Base-by-base conservation (phyloP, 2,113 vertebrate species). In the Poecilia latipinna region DNA sequence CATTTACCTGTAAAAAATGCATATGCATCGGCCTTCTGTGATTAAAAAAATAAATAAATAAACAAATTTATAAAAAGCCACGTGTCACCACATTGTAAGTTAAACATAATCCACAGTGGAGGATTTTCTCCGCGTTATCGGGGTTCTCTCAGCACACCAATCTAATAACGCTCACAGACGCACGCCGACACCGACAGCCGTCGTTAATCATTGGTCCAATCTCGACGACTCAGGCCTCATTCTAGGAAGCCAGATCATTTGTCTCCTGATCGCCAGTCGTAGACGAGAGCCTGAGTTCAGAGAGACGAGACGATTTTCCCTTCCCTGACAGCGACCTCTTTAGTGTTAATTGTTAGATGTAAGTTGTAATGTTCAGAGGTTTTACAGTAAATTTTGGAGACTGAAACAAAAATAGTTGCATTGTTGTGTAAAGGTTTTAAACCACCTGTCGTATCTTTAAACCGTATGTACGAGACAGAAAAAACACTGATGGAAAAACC, bases 231-330 rank as follows among this genome's bases (percentile, higher is more conserved):
- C 75, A 31, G 44, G 13, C 54, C 48, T 67, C 0, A 2, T 0
- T 3, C 35, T 78, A 28, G 17, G n/a, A 35, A 68, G 51, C 12
- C 0, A 62, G 26, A 80, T 73, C 64, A 69, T 82, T 67, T 64
- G 29, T 84, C 70, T 68, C 77, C 65, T 77, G 79, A 63, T 82
- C 28, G 71, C 67, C 77, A 79, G 63, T 63, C 61, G 60, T 67
- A 64, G 39, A 61, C 0, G 3, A 57, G 26, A 61, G 60, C 51
- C 39, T 19, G 33, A 3, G 26, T 22, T 13, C 64, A 65, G 51
- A 77, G 35, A 60, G 70, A 80, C 64, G 19, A 77, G 8, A 68
- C 0, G 0, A 31, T n/a, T 8, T 63, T 61, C 32, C 68, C 7
- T 63, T 64, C 29, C 65, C 65, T 42, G 19, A 75, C 73, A 39